Evolutionary conservation across 2,797 vertebrate species (phyloP), one percentile per base, ranked within the genome.

Genomic region (Clarias platycephalus): DNA sequence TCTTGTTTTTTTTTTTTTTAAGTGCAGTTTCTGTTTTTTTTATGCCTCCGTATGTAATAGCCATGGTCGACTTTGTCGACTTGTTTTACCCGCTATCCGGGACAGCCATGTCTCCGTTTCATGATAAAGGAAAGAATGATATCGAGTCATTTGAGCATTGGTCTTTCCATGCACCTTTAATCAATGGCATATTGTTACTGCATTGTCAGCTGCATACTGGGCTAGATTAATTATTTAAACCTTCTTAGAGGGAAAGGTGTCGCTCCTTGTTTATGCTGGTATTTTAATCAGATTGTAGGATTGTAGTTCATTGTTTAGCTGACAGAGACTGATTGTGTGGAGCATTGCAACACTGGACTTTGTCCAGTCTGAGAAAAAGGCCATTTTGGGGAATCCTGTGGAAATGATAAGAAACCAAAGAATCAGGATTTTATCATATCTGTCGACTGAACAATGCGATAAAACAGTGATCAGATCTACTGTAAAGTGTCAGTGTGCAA

Each of bases 211-310:
- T 44, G 60, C 76, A 80, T 83, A 83, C 64, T 49, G 20, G 13
- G 71, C 20, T 68, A 62, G 76, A 76, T 83, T 77, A 86, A 83
- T 84, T 57, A 86, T 87, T 86, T 72, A 88, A 88, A 81, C 57
- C 81, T 68, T 26, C 31, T 74, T 72, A 71, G 18, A 37, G n/a
- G 60, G 81, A 49, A 71, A 83, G 49, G 75, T 40, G 26, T 84
- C 44, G 70, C 74, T 62, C 28, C 37, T 68, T 86, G 83, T 87
- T 67, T 55, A 57, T 74, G 28, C 34, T 62, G 28, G 10, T 55
- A 71, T 57, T 80, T 74, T 26, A 71, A 86, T 80, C 68, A 66
- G 81, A 75, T 83, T 80, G 67, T 34, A 60, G 34, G 60, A 40
- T 31, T 70, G 40, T 80, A 83, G 24, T 20, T 20, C 60, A 37